Conservation (phyloP, 2,888 invertebrate genomes). For the Tigriopus californicus region DNA sequence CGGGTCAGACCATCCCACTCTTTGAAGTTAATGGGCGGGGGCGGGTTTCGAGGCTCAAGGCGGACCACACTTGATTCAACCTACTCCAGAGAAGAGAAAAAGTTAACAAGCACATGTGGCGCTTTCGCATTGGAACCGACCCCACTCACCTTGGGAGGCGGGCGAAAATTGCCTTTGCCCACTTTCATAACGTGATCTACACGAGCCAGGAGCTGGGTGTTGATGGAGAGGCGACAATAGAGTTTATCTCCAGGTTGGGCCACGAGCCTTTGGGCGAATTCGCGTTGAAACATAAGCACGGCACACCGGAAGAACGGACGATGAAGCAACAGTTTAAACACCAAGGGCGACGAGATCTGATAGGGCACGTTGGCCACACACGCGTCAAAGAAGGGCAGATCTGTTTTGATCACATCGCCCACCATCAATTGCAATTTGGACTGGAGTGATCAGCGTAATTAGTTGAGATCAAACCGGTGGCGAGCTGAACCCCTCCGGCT, state of each 20-base stretch:
- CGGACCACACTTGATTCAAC: slow-evolving; percentile 96
- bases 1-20: slow-evolving; percentile 97
- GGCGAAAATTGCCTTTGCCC: slow-evolving; percentile 92
- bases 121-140: too few relatives aligned
- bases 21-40: slow-evolving; percentile 81
- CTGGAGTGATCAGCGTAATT: slow-evolving; percentile 53
- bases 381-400: slow-evolving; percentile 88
- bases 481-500: neutral
- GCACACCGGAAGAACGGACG: slow-evolving; percentile 45
- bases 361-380: slow-evolving; percentile 98
- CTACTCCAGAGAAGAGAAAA: too few relatives aligned
- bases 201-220: slow-evolving; percentile 81
- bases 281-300: slow-evolving; percentile 93
- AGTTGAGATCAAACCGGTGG: slow-evolving; percentile 6
- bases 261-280: slow-evolving; percentile 89
- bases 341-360: slow-evolving; percentile 88
- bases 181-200: slow-evolving; percentile 95
- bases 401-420: slow-evolving; percentile 84
- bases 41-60: slow-evolving; percentile 90
- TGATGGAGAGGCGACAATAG: slow-evolving; percentile 86
- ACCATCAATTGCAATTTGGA: slow-evolving; percentile 73
- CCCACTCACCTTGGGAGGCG: slow-evolving; percentile 68
- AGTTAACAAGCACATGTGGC: too few relatives aligned
- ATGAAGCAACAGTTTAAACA: slow-evolving; percentile 82
- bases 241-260: slow-evolving; percentile 94